These are phyloP conservation scores for Agrypnus murinus DNA, from an alignment of 2,888 invertebrate genomes.

Conservation along the genomic window DNA sequence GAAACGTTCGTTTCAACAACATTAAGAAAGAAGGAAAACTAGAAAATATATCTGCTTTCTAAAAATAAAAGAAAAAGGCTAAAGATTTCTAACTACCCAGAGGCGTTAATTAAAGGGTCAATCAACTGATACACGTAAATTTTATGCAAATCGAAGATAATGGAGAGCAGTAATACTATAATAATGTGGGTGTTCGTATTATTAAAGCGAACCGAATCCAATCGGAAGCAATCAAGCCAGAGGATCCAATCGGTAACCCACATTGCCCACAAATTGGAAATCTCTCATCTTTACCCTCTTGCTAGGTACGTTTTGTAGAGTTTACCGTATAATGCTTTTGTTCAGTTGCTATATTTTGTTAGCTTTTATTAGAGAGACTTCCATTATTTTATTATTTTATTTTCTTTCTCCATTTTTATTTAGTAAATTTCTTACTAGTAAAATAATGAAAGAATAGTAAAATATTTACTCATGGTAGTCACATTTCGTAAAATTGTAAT, in stretches of 20 bases:
- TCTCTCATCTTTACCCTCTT: constrained; percentile 44
- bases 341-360: constrained; percentile 1
- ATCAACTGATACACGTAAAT: constrained; percentile 34
- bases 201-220: constrained; percentile 45
- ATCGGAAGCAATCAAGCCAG: constrained; percentile 46
- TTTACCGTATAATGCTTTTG: constrained; percentile 7
- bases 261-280: constrained; percentile 44
- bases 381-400: too few relatives aligned
- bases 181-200: constrained; percentile 46
- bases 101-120: constrained; percentile 25
- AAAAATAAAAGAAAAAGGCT: too few relatives aligned
- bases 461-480: too few relatives aligned
- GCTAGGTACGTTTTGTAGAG: constrained; percentile 22
- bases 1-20: too few relatives aligned
- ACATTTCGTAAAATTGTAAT: too few relatives aligned
- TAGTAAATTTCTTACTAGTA: too few relatives aligned
- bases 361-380: too few relatives aligned
- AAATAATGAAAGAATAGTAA: too few relatives aligned
- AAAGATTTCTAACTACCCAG: too few relatives aligned
- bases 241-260: constrained; percentile 46
- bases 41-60: too few relatives aligned
- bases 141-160: constrained; percentile 43
- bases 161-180: constrained; percentile 44
- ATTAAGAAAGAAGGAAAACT: too few relatives aligned
- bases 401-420: too few relatives aligned